Evolutionary conservation across 2,888 invertebrate species (phyloP), one percentile per base, ranked within the genome.

Genomic region (Deroplatys truncata): DNA sequence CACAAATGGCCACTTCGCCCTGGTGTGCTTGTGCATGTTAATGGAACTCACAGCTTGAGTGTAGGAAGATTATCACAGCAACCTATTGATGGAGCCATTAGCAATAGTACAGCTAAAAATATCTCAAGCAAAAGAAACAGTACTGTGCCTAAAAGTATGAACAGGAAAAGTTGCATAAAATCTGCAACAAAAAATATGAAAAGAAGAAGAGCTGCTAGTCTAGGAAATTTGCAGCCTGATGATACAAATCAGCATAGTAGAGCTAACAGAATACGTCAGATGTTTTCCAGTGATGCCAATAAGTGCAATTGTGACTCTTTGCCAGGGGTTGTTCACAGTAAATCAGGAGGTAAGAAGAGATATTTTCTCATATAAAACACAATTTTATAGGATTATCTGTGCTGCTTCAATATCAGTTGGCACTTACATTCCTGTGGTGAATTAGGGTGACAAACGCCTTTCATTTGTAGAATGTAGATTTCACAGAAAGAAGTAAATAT

Each of bases 1-100:
- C 96, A 94, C 91, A 96, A 97, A 93, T 98, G 98, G 98, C 98
- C 98, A 15, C 94, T 98, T 90, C 97, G 97, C 92, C 98, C 98
- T 4, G 98, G 98, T 88, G 98, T 98, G 89, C 94, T 98, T 92
- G 97, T 98, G 87, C 98, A 98, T 93, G 96, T 98, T 35, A 98
- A 98, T 94, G 97, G 97, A 89, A 96, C 97, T 93, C 97, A 97
- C 93, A 97, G 96, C 92, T 94, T 95, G 88, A 92, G 92, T 84
- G 91, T 92, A 16, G 88, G 90, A n/a, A 87, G 91, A 28, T 29
- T 88, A 49, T 90, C 90, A 28, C 90, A 87, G 29, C 88, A 89
- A 31, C 35, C 83, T 35, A n/a, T 43, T 72, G 86, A 49, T 90
- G 92, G 93, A 89, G 35, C 89, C 10, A 84, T 85, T 88, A 93